These are phyloP conservation scores for Channa striata DNA, from an alignment of 2,797 vertebrate species.

Conservation along the genomic window DNA sequence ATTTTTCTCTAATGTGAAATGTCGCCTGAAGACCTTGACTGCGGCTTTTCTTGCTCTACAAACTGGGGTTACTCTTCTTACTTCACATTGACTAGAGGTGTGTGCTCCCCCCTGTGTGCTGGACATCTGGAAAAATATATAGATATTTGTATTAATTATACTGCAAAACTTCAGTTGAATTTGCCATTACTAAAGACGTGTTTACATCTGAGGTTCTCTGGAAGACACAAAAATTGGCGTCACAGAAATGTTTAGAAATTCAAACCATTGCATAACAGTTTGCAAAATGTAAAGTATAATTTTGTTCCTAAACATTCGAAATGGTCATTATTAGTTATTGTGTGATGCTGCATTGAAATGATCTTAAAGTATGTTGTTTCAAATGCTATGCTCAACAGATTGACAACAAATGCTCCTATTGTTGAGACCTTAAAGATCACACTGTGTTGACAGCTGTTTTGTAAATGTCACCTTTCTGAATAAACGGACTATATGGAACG, in stretches of 20 bases:
- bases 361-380: background rate
- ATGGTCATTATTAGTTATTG: background rate
- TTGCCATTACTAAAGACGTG: too few species aligned
- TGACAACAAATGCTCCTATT: background rate
- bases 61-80: background rate
- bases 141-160: too few species aligned
- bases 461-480: background rate
- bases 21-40: slow-evolving; percentile 48
- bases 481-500: slow-evolving; percentile 1
- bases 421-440: background rate
- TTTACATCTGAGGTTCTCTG: background rate
- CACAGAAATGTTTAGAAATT: background rate
- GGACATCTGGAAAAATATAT: too few species aligned
- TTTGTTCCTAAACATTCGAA: background rate
- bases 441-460: background rate
- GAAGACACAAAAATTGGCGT: too few species aligned
- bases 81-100: background rate
- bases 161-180: too few species aligned
- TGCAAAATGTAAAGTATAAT: background rate
- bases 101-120: background rate
- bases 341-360: background rate
- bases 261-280: background rate
- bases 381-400: background rate
- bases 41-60: slow-evolving; percentile 18
- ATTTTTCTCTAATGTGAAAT: slow-evolving; percentile 52